Evolutionary conservation across 2,888 invertebrate species (phyloP).

Genomic region (Selenia dentaria): DNA sequence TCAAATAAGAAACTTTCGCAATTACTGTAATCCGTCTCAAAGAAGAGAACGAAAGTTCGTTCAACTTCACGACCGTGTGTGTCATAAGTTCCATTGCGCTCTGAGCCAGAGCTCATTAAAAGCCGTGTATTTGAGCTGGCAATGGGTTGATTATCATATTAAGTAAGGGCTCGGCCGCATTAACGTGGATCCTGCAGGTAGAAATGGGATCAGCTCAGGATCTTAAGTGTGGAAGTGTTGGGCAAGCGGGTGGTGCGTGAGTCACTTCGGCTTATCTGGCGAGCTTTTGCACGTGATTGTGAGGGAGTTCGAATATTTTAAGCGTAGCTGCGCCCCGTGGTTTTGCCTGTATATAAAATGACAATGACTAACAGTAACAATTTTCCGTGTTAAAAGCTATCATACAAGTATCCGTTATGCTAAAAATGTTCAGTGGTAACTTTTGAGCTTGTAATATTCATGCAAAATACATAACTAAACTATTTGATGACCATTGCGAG

Average conservation of each 20-base stretch:
- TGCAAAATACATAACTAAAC: no score
- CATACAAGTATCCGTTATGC: no score
- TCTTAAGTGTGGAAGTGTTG: conserved; percentile 19
- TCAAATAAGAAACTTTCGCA: conserved; percentile 14
- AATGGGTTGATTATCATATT: conserved; percentile 73
- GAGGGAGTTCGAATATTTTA: neutral
- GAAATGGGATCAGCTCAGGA: conserved; percentile 14
- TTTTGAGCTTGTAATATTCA: no score
- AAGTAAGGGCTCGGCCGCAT: conserved; percentile 56
- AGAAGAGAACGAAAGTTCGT: conserved; percentile 10
- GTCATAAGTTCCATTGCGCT: conserved; percentile 18
- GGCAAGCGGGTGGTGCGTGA: conserved; percentile 14
- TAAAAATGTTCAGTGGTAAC: no score
- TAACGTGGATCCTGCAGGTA: conserved; percentile 47
- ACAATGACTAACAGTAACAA: no score
- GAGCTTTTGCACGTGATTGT: conserved; percentile 11
- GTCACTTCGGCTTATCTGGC: conserved; percentile 9
- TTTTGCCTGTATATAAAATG: no score
- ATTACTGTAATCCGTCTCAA: conserved; percentile 11
- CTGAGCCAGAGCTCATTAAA: conserved; percentile 51
- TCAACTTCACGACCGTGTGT: conserved; percentile 19
- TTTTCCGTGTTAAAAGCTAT: no score
- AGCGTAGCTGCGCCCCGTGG: no score
- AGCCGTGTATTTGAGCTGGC: conserved; percentile 58
- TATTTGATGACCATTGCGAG: no score